Evolutionary conservation across 2,797 vertebrate genomes (phyloP), one percentile per base, ranked within the genome.

Genomic region (Mareca penelope): DNA sequence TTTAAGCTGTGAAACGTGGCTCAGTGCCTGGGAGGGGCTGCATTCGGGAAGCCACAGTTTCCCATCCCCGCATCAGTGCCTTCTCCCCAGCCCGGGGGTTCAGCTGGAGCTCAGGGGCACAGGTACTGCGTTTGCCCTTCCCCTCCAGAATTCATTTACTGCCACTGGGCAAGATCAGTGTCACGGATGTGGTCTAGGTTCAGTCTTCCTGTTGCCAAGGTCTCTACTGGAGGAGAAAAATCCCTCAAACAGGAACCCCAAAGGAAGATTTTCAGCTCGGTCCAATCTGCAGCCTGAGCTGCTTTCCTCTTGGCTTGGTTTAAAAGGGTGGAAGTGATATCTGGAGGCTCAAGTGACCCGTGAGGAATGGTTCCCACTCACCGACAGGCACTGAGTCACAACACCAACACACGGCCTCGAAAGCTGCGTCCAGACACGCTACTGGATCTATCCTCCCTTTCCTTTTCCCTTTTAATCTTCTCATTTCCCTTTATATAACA

Each of bases 81-180:
- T 37, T 22, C 55, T 48, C 39, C 18, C 23, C 29, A 35, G n/a
- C 50, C 59, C 42, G 24, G 0, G 0, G 39, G 80, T 3, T 29
- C 12, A 24, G 80, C 17, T 77, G 50, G 13, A 56, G 23, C 60
- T 10, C 17, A 17, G 46, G 31, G 37, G 46, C 55, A 83, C 57
- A 68, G 35, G 59, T 15, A 10, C 56, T 16, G 10, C 0, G 0
- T 6, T 21, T 33, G 3, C 3, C 1, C 13, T 19, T 67, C 55
- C 64, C 15, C 29, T 81, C 44, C 1, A 0, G 70, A 42, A 19
- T 19, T 21, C 1, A 0, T 2, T 12, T 2, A 1, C 50, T 67
- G 77, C 61, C 4, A 2, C 56, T 2, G 1, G 33, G 33, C 35
- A 77, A 70, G n/a, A 22, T 14, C 44, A 50, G 35, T 0, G 0